Evolutionary conservation across 2,888 invertebrate genomes (phyloP), one percentile per base, ranked within the genome.

Genomic region (Acanthopleura granulata): DNA sequence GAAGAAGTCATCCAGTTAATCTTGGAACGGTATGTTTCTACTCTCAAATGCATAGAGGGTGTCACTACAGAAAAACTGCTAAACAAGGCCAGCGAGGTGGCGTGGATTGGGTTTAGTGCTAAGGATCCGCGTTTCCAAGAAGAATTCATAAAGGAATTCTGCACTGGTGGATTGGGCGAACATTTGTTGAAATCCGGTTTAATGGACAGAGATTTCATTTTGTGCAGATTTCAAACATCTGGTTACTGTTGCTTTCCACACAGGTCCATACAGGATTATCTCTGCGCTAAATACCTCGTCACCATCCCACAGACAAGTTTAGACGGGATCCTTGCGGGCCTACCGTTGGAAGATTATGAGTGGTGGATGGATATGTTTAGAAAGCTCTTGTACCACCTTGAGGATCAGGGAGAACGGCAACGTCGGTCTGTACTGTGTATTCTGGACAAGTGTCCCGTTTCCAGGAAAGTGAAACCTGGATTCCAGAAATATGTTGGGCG

Each of bases 171-270:
- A 6, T 6, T 66, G 22, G 66, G 29, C 22, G 6, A 3, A 6
- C 66, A 66, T 25, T 1, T 66, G 66, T 27, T 66, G 14, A 66
- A 66, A 3, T 66, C 66, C 25, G 66, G 66, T 6, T 27, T 66
- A 14, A 6, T 66, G 22, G 1, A 66, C 22, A 66, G 29, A 66
- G 66, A 66, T 66, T 66, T 66, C 29, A 66, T 27, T 6, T 1
- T 66, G 29, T 66, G 12, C 25, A 18, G 66, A 25, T 27, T 66
- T 16, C 66, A 66, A 9, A 12, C 25, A 1, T 3, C 6, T 22
- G 66, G 66, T 6, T 66, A 16, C 25, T 66, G 66, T 14, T 66
- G 25, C 66, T 66, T 66, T 14, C 66, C 66, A 6, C 66, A 66
- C 14, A 66, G 14, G 29, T 66, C 66, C 1, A 16, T 66, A 16